Evolutionary conservation across 2,113 vertebrate genomes (phyloP).

Genomic region (Cinclus mexicanus): DNA sequence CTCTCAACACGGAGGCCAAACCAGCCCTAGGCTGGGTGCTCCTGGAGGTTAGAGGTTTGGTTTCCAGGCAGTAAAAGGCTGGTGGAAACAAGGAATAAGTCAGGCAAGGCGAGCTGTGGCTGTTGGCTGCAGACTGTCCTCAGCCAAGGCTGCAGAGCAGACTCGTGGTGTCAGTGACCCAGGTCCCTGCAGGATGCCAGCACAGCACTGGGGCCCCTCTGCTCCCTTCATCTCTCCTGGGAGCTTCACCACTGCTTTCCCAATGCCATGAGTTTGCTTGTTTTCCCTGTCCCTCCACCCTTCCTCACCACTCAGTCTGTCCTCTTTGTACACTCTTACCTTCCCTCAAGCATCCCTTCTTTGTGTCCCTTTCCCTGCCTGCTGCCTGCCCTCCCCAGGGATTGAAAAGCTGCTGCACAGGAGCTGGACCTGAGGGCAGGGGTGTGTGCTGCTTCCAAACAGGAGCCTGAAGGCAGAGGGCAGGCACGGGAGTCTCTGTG

Average conservation of each 20-base stretch:
- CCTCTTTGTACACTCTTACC: background rate
- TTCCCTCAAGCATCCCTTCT: background rate
- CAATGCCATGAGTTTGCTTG: accelerated
- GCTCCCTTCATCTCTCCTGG: background rate
- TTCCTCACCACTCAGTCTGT: accelerated
- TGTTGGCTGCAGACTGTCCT: background rate
- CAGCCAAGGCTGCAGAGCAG: background rate
- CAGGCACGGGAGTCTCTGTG: background rate
- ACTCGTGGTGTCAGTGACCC: accelerated
- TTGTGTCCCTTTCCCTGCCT: background rate
- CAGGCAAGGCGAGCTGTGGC: background rate
- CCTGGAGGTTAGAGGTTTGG: background rate
- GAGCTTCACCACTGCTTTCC: background rate
- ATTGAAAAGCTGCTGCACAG: background rate
- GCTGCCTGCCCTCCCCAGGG: background rate
- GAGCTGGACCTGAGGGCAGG: accelerated
- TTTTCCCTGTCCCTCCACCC: background rate
- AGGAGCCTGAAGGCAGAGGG: background rate
- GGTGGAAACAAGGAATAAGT: background rate
- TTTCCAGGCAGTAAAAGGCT: background rate
- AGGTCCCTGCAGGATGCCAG: background rate
- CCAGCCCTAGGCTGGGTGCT: background rate
- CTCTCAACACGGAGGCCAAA: background rate
- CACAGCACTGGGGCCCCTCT: accelerated
- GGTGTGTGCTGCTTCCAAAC: accelerated